A percentile compares a stretch with the other conserved stretches of the same genome.
phyloP scores from a whole-genome alignment of 2,888 invertebrate genomes.

The Eupithecia subumbrata region DNA sequence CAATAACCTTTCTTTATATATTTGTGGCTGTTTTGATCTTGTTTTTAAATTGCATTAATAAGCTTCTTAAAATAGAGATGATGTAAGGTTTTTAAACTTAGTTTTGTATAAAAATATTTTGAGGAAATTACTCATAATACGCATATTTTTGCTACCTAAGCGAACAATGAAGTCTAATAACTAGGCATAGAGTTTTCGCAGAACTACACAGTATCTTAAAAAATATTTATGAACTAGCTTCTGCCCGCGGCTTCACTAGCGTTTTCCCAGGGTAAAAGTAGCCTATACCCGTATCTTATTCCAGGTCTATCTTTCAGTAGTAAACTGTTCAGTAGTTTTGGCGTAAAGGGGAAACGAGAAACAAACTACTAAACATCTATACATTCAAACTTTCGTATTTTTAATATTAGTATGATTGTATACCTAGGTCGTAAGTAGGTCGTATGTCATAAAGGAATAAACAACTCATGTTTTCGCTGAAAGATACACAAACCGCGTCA shows the following conservation, averaged over 20 bases:
- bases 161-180: neutral
- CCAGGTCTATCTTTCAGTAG: neutral
- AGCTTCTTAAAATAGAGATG: neutral
- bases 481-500: neutral
- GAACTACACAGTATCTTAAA: neutral
- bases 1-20: neutral
- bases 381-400: neutral
- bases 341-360: neutral
- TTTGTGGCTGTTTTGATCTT: neutral
- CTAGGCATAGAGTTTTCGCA: neutral
- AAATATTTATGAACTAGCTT: neutral
- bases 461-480: neutral
- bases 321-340: neutral
- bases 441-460: neutral
- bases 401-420: neutral
- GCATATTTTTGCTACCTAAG: neutral
- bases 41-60: neutral
- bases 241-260: no score
- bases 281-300: neutral
- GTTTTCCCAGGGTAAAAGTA: no score
- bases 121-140: neutral
- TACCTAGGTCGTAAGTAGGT: neutral
- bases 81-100: neutral
- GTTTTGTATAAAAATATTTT: neutral
- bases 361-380: neutral